phyloP scores from a whole-genome alignment of 1,140 invertebrate species.

The Papilio glaucus region DNA sequence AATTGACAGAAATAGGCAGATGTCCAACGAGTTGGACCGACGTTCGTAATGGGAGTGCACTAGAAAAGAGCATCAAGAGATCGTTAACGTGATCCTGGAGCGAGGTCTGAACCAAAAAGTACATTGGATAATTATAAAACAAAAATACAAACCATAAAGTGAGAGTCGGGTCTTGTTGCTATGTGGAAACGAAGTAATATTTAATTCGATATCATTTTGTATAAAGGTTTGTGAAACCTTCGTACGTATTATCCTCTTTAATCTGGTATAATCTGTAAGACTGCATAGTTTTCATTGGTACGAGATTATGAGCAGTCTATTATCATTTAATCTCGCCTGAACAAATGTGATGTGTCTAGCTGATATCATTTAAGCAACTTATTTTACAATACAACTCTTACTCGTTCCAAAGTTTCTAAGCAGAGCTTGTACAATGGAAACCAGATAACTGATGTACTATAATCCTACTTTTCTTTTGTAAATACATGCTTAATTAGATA shows the following conservation, averaged over 20 bases:
- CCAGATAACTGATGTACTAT: too few relatives aligned
- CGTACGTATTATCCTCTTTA: background rate
- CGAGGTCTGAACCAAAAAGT: too few relatives aligned
- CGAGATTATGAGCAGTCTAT: background rate
- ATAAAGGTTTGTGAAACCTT: background rate
- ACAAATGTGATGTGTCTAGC: background rate
- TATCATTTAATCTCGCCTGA: background rate
- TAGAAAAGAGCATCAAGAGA: too few relatives aligned
- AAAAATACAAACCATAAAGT: background rate
- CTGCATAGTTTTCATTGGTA: constrained; percentile 3
- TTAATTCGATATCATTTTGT: background rate
- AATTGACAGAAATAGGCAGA: too few relatives aligned
- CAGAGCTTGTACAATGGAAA: too few relatives aligned
- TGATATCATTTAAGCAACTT: background rate
- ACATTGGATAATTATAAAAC: too few relatives aligned
- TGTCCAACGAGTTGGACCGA: too few relatives aligned
- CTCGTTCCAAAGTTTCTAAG: too few relatives aligned
- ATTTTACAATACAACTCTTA: background rate
- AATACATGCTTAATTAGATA: too few relatives aligned
- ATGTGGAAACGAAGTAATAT: background rate
- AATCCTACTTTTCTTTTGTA: too few relatives aligned
- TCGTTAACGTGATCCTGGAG: too few relatives aligned
- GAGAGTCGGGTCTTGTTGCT: background rate
- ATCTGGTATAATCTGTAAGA: background rate
- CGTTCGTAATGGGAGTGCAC: too few relatives aligned